Percentiles rank a stretch among this genome's conserved stretches.
Evolutionary conservation across 2,797 vertebrate species (phyloP).

Genomic region (Girardinus metallicus): DNA sequence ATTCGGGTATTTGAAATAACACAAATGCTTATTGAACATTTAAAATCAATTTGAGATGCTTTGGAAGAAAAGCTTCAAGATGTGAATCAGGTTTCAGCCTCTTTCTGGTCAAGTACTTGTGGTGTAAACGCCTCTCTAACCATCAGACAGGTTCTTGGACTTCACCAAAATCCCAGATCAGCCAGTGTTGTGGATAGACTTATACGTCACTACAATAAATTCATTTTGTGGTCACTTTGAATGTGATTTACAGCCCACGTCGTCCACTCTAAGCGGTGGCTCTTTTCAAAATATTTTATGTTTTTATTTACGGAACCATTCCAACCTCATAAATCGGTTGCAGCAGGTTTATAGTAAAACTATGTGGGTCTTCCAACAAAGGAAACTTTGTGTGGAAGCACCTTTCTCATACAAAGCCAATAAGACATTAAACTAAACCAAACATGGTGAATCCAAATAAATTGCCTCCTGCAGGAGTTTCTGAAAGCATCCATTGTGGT

Average conservation of each 20-base stretch:
- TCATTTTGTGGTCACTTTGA: conserved; percentile 49
- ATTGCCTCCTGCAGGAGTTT: conserved; percentile 41
- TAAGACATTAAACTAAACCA: conserved; percentile 35
- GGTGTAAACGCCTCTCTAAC: conserved; percentile 42
- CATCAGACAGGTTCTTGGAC: conserved; percentile 64
- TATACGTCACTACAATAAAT: conserved; percentile 64
- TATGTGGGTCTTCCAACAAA: conserved; percentile 57
- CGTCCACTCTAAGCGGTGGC: conserved; percentile 41
- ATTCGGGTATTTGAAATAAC: conserved; percentile 4
- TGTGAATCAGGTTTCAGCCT: conserved; percentile 48
- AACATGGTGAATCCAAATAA: conserved; percentile 39
- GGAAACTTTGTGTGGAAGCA: conserved; percentile 60
- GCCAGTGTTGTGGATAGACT: conserved; percentile 54
- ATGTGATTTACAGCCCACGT: conserved; percentile 52
- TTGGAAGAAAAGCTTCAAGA: conserved; percentile 4
- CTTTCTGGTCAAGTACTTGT: conserved; percentile 47
- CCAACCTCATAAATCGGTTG: conserved; percentile 58
- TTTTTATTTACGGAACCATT: conserved; percentile 50
- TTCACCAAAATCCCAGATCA: conserved; percentile 27
- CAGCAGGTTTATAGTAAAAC: conserved; percentile 52
- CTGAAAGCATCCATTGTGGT: conserved; percentile 32
- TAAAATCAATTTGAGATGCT: conserved; percentile 18
- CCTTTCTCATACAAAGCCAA: conserved; percentile 56
- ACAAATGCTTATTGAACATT: conserved; percentile 9
- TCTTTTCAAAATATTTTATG: conserved; percentile 52